phyloP scores from a whole-genome alignment of 2,797 vertebrate species.

The Crax fasciolata region DNA sequence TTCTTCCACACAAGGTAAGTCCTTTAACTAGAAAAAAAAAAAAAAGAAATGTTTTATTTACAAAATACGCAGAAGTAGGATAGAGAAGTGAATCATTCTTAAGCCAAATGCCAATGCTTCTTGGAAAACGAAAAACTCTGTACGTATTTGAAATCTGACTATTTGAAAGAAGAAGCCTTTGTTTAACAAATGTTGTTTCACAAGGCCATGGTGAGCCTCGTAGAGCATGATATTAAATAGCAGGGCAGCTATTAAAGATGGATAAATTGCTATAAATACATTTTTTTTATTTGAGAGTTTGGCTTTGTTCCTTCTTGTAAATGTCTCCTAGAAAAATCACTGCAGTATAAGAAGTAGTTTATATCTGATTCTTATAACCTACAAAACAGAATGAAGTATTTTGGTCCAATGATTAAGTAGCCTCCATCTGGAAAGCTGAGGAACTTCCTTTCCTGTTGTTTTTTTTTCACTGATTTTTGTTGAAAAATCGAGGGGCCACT shows the following conservation, averaged over 20 bases:
- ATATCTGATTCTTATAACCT: conserved; percentile 25
- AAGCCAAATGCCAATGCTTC: conserved; percentile 28
- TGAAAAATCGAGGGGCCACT: background rate
- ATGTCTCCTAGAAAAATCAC: conserved; percentile 28
- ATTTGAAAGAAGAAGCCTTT: conserved; percentile 24
- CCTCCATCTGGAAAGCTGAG: background rate
- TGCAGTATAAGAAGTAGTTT: conserved; percentile 5
- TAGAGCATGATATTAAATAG: conserved; percentile 56
- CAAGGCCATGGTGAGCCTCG: conserved; percentile 33
- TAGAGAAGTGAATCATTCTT: background rate
- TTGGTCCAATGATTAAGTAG: conserved; percentile 18
- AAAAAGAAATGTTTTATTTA: background rate
- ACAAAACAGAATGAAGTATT: conserved; percentile 2
- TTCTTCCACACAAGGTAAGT: background rate
- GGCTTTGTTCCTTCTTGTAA: conserved; percentile 53
- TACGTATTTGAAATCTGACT: conserved; percentile 3
- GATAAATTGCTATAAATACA: conserved; percentile 44
- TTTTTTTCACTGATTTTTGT: background rate
- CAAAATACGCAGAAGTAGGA: background rate
- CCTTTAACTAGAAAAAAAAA: background rate
- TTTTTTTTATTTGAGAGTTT: conserved; percentile 35
- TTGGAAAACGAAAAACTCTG: conserved; percentile 37
- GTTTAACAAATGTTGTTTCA: conserved; percentile 45
- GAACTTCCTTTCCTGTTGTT: conserved; percentile 24
- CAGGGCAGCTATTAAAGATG: conserved; percentile 48